phyloP scores from a whole-genome alignment of 1,140 invertebrate genomes.

The Drosophila virilis region DNA sequence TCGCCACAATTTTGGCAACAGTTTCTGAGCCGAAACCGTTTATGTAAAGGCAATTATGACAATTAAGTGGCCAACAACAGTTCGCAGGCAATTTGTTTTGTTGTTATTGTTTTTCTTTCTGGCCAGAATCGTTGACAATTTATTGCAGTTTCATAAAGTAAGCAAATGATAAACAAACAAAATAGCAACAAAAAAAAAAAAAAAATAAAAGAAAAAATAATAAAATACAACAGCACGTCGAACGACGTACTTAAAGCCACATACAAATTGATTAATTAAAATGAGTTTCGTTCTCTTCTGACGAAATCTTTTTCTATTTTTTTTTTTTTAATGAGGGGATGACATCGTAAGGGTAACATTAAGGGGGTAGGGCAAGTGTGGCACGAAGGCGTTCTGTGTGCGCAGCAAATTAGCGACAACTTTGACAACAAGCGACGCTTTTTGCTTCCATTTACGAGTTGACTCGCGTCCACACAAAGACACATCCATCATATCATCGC shows the following conservation, averaged over 20 bases:
- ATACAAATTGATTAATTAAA: constrained; percentile 78
- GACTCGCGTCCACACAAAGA: background rate
- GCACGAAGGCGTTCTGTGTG: constrained; percentile 6
- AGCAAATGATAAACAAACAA: constrained; percentile 35
- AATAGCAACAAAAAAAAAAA: constrained; percentile 31
- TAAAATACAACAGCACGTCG: constrained; percentile 42
- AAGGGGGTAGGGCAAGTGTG: background rate
- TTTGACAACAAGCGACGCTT: constrained; percentile 6
- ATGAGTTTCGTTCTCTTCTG: constrained; percentile 32
- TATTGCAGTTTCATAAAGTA: constrained; percentile 54
- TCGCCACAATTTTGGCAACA: constrained; percentile 26
- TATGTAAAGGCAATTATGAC: constrained; percentile 42
- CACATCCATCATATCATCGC: constrained; percentile 10
- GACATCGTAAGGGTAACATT: constrained; percentile 5
- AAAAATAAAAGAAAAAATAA: constrained; percentile 19
- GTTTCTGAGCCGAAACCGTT: constrained; percentile 20
- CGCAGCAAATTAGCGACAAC: constrained; percentile 31
- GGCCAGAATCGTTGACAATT: constrained; percentile 43
- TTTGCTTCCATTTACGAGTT: constrained; percentile 8
- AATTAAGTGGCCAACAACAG: constrained; percentile 34
- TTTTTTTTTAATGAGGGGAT: constrained; percentile 27
- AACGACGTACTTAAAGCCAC: constrained; percentile 32
- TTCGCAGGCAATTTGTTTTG: constrained; percentile 4
- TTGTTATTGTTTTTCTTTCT: constrained; percentile 18
- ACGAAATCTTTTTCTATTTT: constrained; percentile 22